These are phyloP conservation scores for Tiaroga cobitis DNA, from an alignment of 2,797 vertebrate genomes.

Conservation along the genomic window DNA sequence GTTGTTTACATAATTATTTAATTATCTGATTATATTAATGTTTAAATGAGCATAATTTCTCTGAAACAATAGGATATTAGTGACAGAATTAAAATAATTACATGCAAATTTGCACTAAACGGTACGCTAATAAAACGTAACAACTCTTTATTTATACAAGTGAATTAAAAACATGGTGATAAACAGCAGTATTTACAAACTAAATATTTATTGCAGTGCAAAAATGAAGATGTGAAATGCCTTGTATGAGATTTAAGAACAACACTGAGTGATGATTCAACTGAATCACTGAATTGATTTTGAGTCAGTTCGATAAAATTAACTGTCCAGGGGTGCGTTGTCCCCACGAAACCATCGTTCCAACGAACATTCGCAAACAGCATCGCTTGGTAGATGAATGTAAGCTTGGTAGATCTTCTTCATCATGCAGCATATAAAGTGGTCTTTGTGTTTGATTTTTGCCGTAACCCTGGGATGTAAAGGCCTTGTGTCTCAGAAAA, in stretches of 20 bases:
- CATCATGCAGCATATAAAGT: too few species aligned
- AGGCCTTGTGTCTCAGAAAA: too few species aligned
- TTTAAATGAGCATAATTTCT: not conserved
- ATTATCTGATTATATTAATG: not conserved
- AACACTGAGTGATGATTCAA: not conserved
- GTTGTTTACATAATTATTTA: not conserved
- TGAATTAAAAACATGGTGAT: not conserved
- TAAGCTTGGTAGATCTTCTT: too few species aligned
- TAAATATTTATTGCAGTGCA: not conserved
- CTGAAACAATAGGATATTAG: not conserved
- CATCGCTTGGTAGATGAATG: too few species aligned
- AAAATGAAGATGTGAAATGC: not conserved
- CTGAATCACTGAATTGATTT: not conserved
- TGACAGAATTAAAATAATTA: not conserved
- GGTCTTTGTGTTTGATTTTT: too few species aligned
- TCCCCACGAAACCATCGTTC: too few species aligned
- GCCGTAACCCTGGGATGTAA: too few species aligned
- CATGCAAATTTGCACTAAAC: not conserved
- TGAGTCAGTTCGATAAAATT: too few species aligned
- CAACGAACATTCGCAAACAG: too few species aligned
- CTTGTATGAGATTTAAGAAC: not conserved
- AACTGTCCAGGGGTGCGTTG: too few species aligned
- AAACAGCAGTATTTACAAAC: not conserved
- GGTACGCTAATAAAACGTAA: not conserved
- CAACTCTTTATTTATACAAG: not conserved